Evolutionary conservation across 2,797 vertebrate species (phyloP), one percentile per base, ranked within the genome.

Genomic region (Peromyscus eremicus): DNA sequence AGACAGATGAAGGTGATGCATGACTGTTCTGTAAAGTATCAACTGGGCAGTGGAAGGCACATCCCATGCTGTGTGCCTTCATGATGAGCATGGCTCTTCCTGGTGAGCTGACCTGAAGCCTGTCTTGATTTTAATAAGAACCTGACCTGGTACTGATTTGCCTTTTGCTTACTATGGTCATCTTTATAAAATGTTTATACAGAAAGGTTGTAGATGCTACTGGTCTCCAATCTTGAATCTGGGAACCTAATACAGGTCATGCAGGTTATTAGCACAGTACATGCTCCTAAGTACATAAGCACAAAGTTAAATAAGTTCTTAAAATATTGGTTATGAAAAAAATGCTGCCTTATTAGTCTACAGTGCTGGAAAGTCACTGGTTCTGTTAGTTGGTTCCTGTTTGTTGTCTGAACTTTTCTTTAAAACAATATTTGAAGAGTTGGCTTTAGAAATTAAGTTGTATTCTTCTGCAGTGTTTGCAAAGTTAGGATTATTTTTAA

Each of bases 71-170:
- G 0, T 9, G 49, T 17, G 85, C 40, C 68, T 57, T 19, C 43
- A 32, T 8, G 11, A 55, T 76, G 57, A 3, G 11, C 6, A 2
- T 32, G 29, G 0, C 0, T 75, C 1, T n/a, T 55, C 2, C 19
- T 9, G 57, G 8, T 23, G 27, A 70, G 3, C 3, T 29, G 32
- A 32, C 8, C 14, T 82, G 6, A 6, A 2, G 7, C 3, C 6
- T 21, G 43, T 12, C 14, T 0, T 37, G 55, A 34, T 76, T 46
- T 94, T 85, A 17, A 7, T 46, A 9, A 27, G 3, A 10, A 10
- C 4, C 13, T 71, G 16, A 32, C 19, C 4, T 60, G 8, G 5
- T 6, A 0, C 9, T 88, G 16, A 82, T 66, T 52, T 21, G 8
- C 0, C 10, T 70, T 96, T 80, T 94, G 52, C 4, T 52, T 23